Evolutionary conservation across 2,113 vertebrate species (phyloP), one percentile per base, ranked within the genome.

Genomic region (Plestiodon gilberti): DNA sequence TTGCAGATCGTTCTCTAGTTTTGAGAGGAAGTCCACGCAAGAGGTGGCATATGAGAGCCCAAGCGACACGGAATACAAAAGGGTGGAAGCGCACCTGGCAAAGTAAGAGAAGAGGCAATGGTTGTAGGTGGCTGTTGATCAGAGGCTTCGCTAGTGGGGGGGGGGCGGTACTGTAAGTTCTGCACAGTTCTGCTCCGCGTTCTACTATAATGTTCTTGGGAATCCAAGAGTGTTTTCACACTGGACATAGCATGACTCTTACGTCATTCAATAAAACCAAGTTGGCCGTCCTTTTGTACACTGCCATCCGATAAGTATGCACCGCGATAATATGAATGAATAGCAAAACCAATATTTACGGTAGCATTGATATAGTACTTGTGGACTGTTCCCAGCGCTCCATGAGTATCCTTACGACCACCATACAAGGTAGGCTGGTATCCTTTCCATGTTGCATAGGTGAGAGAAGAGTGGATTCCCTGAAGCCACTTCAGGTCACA

Each of bases 61-160:
- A 6, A 84, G 73, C 3, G 73, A 84, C 8, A 77, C 61, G 23
- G 83, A 77, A 55, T 84, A 65, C n/a, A 77, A 35, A 84, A 84
- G 65, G 22, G 83, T 77, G 30, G 83, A 84, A 52, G 73, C 73
- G 35, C 23, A 67, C 22, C 33, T 77, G 61, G 83, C 73, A 35
- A 84, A 76, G 83, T 84, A 84, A 76, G 83, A 22, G 40, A 11
- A 20, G 8, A 15, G 57, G 55, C 10, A 13, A 35, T 7, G 22
- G 22, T 40, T 10, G 17, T 14, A 6, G 9, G 62, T 74, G 10
- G 15, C 3, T 74, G 3, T 23, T n/a, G n/a, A n/a, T n/a, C 52
- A 13, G 52, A 55, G 52, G 52, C 52, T 55, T 55, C 52, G 13
- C 13, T 13, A 55, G 52, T 13, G 13, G 52, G 13, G 52, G 52